phyloP scores from a whole-genome alignment of 2,797 vertebrate species.

The Takifugu ocellatus region DNA sequence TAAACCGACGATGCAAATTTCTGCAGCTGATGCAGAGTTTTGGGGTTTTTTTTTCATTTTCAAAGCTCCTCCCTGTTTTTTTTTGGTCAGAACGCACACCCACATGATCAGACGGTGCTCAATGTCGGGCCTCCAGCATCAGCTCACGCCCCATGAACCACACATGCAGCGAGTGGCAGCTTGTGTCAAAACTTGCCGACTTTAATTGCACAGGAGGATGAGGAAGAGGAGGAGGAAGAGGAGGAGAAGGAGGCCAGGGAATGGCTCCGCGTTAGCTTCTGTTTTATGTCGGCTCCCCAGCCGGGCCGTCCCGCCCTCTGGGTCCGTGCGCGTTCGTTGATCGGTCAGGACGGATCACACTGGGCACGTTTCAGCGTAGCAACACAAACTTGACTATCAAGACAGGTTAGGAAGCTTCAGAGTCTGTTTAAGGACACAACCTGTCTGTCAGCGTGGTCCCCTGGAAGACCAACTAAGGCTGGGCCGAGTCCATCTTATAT shows the following conservation, averaged over 20 bases:
- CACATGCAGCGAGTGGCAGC: background rate
- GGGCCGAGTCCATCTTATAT: no score
- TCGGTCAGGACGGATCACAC: no score
- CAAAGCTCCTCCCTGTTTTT: conserved; percentile 31
- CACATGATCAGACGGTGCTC: conserved; percentile 51
- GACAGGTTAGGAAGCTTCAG: no score
- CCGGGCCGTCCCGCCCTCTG: no score
- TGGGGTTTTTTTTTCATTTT: conserved; percentile 26
- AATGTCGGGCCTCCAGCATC: conserved; percentile 17
- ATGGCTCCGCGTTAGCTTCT: background rate
- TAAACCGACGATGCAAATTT: conserved; percentile 16
- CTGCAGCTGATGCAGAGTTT: conserved; percentile 3
- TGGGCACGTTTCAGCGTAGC: no score
- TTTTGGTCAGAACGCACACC: conserved; percentile 39
- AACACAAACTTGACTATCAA: no score
- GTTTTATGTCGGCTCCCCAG: background rate
- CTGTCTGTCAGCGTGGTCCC: no score
- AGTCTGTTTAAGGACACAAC: no score
- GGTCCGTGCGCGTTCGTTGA: no score
- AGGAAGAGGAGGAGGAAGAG: conserved; percentile 15
- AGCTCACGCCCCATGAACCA: conserved; percentile 28
- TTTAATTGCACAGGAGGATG: conserved; percentile 7
- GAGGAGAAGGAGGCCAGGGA: background rate
- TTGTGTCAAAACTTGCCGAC: conserved; percentile 9
- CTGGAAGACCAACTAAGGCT: no score